Percentiles rank a stretch among this genome's conserved stretches.
These are phyloP conservation scores for Bubalus kerabau DNA, from an alignment of 2,113 vertebrate genomes.

Conservation along the genomic window DNA sequence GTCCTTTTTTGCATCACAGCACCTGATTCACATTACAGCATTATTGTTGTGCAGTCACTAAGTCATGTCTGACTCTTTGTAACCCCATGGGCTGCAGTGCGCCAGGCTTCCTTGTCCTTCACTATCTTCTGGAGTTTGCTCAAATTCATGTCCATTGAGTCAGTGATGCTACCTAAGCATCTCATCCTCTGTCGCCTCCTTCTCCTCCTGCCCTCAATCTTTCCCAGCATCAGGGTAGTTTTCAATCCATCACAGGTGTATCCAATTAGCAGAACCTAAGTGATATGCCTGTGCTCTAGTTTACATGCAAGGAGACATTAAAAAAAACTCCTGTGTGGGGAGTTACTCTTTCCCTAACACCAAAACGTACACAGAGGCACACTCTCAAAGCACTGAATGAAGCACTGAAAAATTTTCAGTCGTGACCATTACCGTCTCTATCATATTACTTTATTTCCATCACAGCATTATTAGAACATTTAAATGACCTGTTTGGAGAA, in stretches of 20 bases:
- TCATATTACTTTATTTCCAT: not conserved
- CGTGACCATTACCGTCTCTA: not conserved
- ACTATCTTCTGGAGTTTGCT: not conserved
- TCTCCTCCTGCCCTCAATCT: not conserved
- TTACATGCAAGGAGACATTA: not conserved
- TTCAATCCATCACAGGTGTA: not conserved
- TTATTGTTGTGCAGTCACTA: not conserved
- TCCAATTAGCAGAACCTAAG: not conserved
- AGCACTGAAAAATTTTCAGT: not conserved
- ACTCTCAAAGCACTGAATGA: not conserved
- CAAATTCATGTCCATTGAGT: not conserved
- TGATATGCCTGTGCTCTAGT: not conserved
- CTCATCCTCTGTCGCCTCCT: not conserved
- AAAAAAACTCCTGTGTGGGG: not conserved
- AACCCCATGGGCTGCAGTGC: not conserved
- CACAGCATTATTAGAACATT: not conserved
- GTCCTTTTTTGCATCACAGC: not conserved
- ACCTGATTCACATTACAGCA: not conserved
- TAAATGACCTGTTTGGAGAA: not conserved
- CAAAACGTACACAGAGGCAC: not conserved
- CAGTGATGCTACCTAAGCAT: not conserved
- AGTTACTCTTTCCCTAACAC: not conserved
- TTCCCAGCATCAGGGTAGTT: not conserved
- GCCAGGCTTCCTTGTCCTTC: not conserved
- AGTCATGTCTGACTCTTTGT: not conserved